Conservation (phyloP, 2,113 vertebrate species). For the Vulpes lagopus region DNA sequence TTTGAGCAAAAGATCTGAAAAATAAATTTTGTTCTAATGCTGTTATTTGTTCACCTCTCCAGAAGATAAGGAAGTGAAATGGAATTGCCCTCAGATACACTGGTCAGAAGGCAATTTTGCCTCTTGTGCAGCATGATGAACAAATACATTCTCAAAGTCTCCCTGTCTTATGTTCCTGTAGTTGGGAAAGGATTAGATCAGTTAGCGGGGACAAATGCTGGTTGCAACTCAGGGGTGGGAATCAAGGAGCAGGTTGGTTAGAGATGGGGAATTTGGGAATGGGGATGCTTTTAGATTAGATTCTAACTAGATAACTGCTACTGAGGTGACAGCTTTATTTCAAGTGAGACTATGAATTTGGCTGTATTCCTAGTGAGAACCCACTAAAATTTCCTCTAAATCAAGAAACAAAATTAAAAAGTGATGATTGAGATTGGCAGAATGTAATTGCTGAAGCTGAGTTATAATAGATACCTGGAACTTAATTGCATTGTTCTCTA, state of each 20-base stretch:
- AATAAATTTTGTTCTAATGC: background rate
- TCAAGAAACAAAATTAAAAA: slow-evolving; percentile 39
- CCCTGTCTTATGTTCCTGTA: background rate
- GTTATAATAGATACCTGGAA: slow-evolving; percentile 22
- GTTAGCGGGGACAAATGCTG: background rate
- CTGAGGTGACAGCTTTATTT: slow-evolving; percentile 58
- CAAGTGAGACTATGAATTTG: slow-evolving; percentile 49
- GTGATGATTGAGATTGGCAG: background rate
- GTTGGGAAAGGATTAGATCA: slow-evolving; percentile 40
- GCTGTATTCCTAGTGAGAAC: slow-evolving; percentile 48
- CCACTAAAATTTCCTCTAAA: slow-evolving; percentile 31
- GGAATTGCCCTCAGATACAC: background rate
- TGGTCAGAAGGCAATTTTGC: background rate
- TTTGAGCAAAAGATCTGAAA: slow-evolving; percentile 23
- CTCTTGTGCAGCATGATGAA: background rate
- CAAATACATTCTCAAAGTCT: background rate
- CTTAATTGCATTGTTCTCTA: background rate
- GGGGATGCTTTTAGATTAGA: slow-evolving; percentile 52
- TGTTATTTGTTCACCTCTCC: background rate
- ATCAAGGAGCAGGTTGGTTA: slow-evolving; percentile 26
- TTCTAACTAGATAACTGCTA: slow-evolving; percentile 44
- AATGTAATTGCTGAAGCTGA: slow-evolving; percentile 29
- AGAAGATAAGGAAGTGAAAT: slow-evolving; percentile 6
- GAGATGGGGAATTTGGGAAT: slow-evolving; percentile 50
- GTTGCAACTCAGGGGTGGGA: background rate